Evolutionary conservation across 2,888 invertebrate species (phyloP).

Genomic region (Pyrochroa serraticornis): DNA sequence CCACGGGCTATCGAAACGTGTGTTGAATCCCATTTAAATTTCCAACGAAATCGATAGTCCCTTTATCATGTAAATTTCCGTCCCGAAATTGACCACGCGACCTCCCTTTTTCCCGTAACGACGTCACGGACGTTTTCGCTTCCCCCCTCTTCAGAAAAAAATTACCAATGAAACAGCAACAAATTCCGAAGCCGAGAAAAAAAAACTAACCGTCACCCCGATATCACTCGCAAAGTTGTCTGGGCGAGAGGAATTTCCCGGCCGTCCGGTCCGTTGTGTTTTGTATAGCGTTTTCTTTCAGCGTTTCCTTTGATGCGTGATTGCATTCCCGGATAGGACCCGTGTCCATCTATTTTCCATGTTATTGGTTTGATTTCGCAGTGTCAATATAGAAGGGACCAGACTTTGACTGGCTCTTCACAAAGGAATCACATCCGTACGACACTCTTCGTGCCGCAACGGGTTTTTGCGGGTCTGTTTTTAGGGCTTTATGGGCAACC

Average conservation of each 20-base stretch:
- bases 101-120: not conserved
- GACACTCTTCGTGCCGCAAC: conserved; percentile 44
- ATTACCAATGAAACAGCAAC: not conserved
- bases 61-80: conserved; percentile 23
- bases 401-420: conserved; percentile 46
- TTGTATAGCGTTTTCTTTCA: conserved; percentile 34
- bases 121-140: not conserved
- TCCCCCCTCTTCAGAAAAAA: too few relatives aligned
- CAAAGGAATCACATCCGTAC: conserved; percentile 49
- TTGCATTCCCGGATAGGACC: conserved; percentile 45
- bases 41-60: conserved; percentile 17
- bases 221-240: conserved; percentile 24
- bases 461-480: conserved; percentile 34
- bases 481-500: not conserved
- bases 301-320: conserved; percentile 48
- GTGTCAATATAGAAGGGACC: conserved; percentile 50
- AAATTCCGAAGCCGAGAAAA: not conserved
- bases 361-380: conserved; percentile 56
- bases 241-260: conserved; percentile 16
- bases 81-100: conserved; percentile 13
- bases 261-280: conserved; percentile 12
- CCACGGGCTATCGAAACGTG: conserved; percentile 4
- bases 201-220: conserved; percentile 8
- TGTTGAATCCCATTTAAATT: conserved; percentile 23
- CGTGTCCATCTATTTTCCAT: conserved; percentile 57